Evolutionary conservation across 2,797 vertebrate species (phyloP), one percentile per base, ranked within the genome.

Genomic region (Rhadinocentrus ornatus): DNA sequence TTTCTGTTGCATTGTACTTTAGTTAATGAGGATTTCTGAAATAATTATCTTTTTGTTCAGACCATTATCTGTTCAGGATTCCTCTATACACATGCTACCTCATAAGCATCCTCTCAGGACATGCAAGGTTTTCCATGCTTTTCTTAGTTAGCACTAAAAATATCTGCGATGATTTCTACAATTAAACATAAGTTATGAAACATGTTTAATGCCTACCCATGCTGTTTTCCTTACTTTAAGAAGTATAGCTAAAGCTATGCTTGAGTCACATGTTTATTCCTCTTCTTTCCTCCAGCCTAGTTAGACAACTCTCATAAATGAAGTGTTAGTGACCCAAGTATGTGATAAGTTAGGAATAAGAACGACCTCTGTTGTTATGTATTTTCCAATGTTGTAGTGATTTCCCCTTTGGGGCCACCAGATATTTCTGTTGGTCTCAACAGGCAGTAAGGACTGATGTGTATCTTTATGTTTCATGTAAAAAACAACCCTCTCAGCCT

Each of bases 391-490:
- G 16, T 44, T 44, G 41, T 46, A 46, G 41, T 8, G 41, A 8
- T 46, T 46, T 46, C 5, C 18, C 20, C 41, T 18, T 46, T 4
- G 6, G 41, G 41, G 18, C 5, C 18, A 46, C 48, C 31, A 37
- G 10, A 10, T n/a, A 3, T 26, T 16, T 27, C 12, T 6, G 22
- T 7, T 27, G 16, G 6, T 63, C 53, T 63, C 37, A 71, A 2
- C 48, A 48, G 4, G 26, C 27, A 63, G 2, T 58, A 52, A 50
- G 24, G 72, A 46, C 62, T 73, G 64, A 18, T 60, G 27, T 66
- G 13, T 66, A 53, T 81, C 32, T 67, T 78, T 55, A 73, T 59
- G 24, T 77, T 81, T 26, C 72, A 34, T 13, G 18, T 39, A 24
- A 58, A 58, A 66, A 18, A 18, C 26, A 62, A 52, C 56, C 35